Evolutionary conservation across 2,888 invertebrate species (phyloP), one percentile per base, ranked within the genome.

Genomic region (Aspidiotus destructor): DNA sequence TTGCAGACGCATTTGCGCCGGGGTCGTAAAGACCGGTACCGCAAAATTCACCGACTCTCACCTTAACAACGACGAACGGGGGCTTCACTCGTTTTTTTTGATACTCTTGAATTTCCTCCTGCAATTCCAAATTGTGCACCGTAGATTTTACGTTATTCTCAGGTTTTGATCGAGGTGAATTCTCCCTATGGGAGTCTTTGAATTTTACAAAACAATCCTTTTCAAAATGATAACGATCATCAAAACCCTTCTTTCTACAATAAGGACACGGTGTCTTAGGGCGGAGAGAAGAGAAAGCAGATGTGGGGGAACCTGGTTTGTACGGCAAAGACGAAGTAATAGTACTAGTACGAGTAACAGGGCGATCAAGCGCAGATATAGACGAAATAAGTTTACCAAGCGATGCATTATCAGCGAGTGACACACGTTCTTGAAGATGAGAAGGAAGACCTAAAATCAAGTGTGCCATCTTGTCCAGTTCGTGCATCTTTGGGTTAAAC

Each of bases 21-120:
- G 55, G 55, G 16, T 55, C 55, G 16, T 55, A 55, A 55, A 55
- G 55, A n/a, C 55, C 55, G 3, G 13, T 16, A 11, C 55, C 55
- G 7, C 10, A 15, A 10, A 55, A 55, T 16, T 15, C 16, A 15
- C 55, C 17, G 16, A 55, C 13, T n/a, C 10, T 17, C 17, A 55
- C 55, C 9, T 55, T 15, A 55, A 55, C 17, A 9, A 55, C 15
- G 16, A 55, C 17, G 16, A 55, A 55, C 55, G 55, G 2, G 55
- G 55, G 55, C 55, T 7, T 55, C 6, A 55, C 55, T 16, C 17
- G 55, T 55, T 55, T 55, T 55, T n/a, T 55, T 55, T 5, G 7
- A 16, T 15, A 3, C 16, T 2, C 55, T 2, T 17, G 2, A 7
- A 55, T 55, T 16, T 55, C 55, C 9, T 15, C 16, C 6, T 55